These are phyloP conservation scores for Ciconia stormi DNA, from an alignment of 2,113 vertebrate genomes.

Conservation along the genomic window DNA sequence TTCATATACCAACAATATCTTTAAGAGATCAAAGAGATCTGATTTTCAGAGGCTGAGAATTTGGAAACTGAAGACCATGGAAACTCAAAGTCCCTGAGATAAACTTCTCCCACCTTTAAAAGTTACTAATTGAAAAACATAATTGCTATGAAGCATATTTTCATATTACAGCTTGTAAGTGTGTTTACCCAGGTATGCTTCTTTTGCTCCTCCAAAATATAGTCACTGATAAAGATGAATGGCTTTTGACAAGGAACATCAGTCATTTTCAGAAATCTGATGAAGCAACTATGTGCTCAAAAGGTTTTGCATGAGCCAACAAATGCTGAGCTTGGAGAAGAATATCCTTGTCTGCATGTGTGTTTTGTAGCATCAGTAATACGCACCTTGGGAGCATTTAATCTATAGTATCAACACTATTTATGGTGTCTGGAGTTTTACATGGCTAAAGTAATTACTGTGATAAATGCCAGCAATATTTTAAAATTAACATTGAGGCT, in stretches of 20 bases:
- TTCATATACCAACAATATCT: neutral
- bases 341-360: slow-evolving; percentile 5
- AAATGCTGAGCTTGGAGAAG: slow-evolving; percentile 22
- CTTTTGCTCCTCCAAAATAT: neutral
- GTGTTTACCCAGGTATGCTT: neutral
- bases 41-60: neutral
- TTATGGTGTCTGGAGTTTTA: slow-evolving; percentile 53
- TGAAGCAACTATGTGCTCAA: neutral
- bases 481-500: slow-evolving; percentile 56
- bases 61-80: neutral
- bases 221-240: slow-evolving; percentile 7
- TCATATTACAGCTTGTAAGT: neutral
- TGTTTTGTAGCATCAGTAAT: slow-evolving; percentile 26
- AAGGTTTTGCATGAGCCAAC: neutral
- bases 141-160: neutral
- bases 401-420: slow-evolving; percentile 50
- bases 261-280: slow-evolving; percentile 23
- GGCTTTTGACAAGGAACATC: neutral
- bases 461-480: slow-evolving; percentile 62
- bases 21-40: neutral
- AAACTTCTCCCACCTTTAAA: neutral
- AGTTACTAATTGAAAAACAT: neutral
- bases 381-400: slow-evolving; percentile 32
- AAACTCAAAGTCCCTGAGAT: neutral
- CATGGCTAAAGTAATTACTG: slow-evolving; percentile 53